Base-by-base conservation (phyloP, 2,888 invertebrate species). In the Tetragnatha montana region DNA sequence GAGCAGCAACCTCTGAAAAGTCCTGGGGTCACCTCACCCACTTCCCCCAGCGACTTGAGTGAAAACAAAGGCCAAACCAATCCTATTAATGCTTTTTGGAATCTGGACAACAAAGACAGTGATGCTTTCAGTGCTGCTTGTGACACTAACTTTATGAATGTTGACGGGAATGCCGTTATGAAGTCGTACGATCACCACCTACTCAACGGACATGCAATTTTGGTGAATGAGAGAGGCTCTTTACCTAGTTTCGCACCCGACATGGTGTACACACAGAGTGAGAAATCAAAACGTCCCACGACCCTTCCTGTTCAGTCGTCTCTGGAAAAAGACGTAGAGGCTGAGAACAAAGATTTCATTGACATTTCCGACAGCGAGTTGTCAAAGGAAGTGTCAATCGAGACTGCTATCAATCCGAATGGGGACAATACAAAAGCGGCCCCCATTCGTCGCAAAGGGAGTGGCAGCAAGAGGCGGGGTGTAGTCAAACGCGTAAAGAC, bases 401-500 rank as follows among this genome's bases (percentile, higher is more conserved):
- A 51, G 17, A 14, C 35, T 10, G 75, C 49, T 4, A n/a, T 22
- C n/a, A 47, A 68, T 35, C 79, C 84, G 17, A 76, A 21, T 0
- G 19, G 10, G 17, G 60, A 69, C 14, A 49, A 81, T 22, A 7
- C 50, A 21, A 75, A 70, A 50, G 69, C 74, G n/a, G 51, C 21
- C 6, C 47, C 68, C 12, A 83, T 82, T 7, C 35, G 70, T 60
- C 80, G 80, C 10, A 68, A 85, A 12, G 80, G 83, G n/a, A 84
- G 87, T 21, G 84, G 90, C 71, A 81, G 80, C 17, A 68, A 76
- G 47, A 83, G 70, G 21, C 83, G 80, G 10, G 91, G 91, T 70
- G 87, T 87, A 10, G 83, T 87, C 49, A 82, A 91, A 73, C 79
- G 90, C 8, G 91, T 90, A 47, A 91, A 91, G 91, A 92, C 92